These are phyloP conservation scores for Macropus fuliginosus DNA, from an alignment of 2,797 vertebrate species.

Conservation along the genomic window DNA sequence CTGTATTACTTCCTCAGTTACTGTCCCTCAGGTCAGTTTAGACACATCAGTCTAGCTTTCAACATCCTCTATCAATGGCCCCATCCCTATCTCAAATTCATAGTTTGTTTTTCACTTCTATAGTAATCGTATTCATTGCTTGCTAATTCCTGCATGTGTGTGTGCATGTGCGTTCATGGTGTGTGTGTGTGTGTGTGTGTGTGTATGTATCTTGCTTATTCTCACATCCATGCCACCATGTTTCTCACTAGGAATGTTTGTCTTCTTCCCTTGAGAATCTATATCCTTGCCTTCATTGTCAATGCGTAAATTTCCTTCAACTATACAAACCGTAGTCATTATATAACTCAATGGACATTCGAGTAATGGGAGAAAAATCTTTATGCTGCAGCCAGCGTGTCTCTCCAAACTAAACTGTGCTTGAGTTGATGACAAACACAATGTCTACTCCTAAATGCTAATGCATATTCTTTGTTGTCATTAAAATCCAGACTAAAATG, in stretches of 20 bases:
- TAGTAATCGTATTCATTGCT: background rate
- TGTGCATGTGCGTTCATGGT: too few relatives aligned
- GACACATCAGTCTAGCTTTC: background rate
- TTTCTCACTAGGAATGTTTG: background rate
- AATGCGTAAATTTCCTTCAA: background rate
- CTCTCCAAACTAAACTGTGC: background rate
- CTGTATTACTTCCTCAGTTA: conserved; percentile 2
- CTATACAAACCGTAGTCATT: background rate
- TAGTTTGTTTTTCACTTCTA: background rate
- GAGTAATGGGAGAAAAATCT: background rate
- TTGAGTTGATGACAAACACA: background rate
- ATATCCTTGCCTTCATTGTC: background rate
- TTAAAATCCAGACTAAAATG: conserved; percentile 35
- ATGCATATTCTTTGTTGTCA: background rate
- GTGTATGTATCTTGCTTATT: background rate
- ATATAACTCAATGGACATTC: background rate
- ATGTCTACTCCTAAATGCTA: background rate
- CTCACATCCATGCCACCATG: background rate
- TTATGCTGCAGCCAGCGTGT: background rate
- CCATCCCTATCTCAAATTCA: background rate
- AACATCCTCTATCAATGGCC: background rate
- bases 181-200: too few relatives aligned
- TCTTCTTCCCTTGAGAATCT: conserved; percentile 29
- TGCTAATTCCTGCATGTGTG: background rate
- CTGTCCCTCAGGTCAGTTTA: background rate